Percentiles rank a stretch among this genome's conserved stretches.
Conservation (phyloP, 2,888 invertebrate species). For the Meloe dianella region DNA sequence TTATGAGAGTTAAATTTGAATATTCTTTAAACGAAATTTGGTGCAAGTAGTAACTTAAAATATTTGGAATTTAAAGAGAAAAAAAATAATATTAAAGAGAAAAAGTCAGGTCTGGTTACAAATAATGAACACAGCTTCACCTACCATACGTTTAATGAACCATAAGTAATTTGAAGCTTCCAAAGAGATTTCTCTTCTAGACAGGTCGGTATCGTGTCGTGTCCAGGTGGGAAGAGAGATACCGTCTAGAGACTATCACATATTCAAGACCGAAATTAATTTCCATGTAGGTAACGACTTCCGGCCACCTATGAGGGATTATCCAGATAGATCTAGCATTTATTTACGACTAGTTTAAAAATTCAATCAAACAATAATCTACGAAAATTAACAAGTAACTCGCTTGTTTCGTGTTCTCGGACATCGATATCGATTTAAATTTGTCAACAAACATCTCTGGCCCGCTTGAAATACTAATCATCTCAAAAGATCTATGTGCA, state of each 20-base stretch:
- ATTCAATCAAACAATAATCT: too few species aligned
- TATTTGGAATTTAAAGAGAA: not conserved
- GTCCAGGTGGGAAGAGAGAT: conserved; percentile 12
- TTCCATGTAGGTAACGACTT: conserved; percentile 32
- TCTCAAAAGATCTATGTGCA: conserved; percentile 25
- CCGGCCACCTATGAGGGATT: conserved; percentile 38
- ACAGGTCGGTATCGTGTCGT: conserved; percentile 13
- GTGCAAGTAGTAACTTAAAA: not conserved
- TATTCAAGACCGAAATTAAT: conserved; percentile 20
- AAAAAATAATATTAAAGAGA: not conserved
- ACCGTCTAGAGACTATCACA: conserved; percentile 5
- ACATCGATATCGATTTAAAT: not conserved
- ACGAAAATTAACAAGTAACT: not conserved
- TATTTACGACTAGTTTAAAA: too few species aligned
- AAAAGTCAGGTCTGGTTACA: not conserved
- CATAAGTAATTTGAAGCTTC: conserved; percentile 11
- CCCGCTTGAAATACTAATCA: not conserved
- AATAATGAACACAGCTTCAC: conserved; percentile 11
- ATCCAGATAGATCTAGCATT: conserved; percentile 23
- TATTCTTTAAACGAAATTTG: not conserved
- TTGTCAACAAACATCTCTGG: not conserved
- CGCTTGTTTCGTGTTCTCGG: not conserved
- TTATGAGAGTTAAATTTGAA: not conserved
- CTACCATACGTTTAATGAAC: conserved; percentile 11
- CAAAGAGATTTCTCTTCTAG: conserved; percentile 13